These are phyloP conservation scores for Falcunculus frontatus DNA, from an alignment of 2,113 vertebrate species.

Conservation along the genomic window DNA sequence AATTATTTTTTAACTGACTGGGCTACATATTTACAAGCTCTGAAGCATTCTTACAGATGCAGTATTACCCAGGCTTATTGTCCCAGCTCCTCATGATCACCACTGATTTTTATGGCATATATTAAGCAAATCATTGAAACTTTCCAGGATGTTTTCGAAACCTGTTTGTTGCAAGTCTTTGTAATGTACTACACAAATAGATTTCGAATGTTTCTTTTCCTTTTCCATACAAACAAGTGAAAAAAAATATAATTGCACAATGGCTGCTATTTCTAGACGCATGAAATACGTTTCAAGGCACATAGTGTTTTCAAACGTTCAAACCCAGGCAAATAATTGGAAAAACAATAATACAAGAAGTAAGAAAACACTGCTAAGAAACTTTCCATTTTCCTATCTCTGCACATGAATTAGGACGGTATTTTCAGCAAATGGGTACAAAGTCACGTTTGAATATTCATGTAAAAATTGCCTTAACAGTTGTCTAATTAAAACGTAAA, in stretches of 20 bases:
- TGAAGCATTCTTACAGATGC: not conserved
- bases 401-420: not conserved
- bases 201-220: conserved; percentile 19
- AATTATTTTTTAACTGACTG: not conserved
- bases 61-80: not conserved
- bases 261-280: conserved; percentile 49
- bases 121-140: not conserved
- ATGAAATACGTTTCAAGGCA: not conserved
- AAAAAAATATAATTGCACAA: not conserved
- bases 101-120: not conserved
- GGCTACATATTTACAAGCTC: not conserved
- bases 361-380: not conserved
- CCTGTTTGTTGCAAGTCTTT: conserved; percentile 30
- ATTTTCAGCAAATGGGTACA: not conserved
- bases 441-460: not conserved
- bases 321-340: not conserved
- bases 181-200: not conserved
- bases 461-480: not conserved
- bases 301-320: not conserved
- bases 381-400: not conserved
- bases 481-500: not conserved
- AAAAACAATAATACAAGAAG: conserved; percentile 12
- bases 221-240: conserved; percentile 12
- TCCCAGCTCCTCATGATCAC: not conserved
- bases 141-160: conserved; percentile 14